Base-by-base conservation (phyloP, 2,797 vertebrate genomes). In the Sebastes goodei region DNA sequence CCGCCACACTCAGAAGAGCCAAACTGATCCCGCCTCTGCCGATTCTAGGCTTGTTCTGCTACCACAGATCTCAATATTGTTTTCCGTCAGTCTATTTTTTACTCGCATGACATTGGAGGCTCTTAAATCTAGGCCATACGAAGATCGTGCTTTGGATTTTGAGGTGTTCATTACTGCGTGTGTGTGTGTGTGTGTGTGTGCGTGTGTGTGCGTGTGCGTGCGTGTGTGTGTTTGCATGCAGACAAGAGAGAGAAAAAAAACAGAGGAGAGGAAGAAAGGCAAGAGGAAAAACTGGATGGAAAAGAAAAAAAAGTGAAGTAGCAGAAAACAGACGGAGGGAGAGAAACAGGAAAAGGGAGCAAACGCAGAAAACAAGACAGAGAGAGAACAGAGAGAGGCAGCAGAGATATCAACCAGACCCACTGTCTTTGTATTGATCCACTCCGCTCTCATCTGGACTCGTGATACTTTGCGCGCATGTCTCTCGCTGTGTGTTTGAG, bases 401-500 rank as follows among this genome's bases (percentile, higher is more conserved):
- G 89, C 85, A 86, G 86, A 89, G 87, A 92, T 86, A 91, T 93
- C 85, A 94, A 90, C 80, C 84, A 91, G 82, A 89, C 82, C 89
- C 86, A 84, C 88, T 80, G 93, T 92, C 91, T 93, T 88, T 91
- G 89, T 92, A 95, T 95, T 93, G 93, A 95, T 95, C 92, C 86
- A 83, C 76, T 79, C 80, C 73, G 85, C 86, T 93, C 85, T 89
- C 93, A 93, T 94, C 84, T 93, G 92, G 91, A 91, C 91, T 92
- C 63, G 57, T 88, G 84, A 92, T 87, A 83, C 76, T 71, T 23
- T 81, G 71, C 52, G 21, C 32, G 32, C 61, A 73, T 63, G 76
- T 80, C 42, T 84, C 42, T 84, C 7, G 46, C 33, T 61, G 66
- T 74, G 74, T 80, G 69, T 76, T 66, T 80, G 25, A 52, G 69